phyloP scores from a whole-genome alignment of 2,888 invertebrate species.

The Drosophila austrosaltans region DNA sequence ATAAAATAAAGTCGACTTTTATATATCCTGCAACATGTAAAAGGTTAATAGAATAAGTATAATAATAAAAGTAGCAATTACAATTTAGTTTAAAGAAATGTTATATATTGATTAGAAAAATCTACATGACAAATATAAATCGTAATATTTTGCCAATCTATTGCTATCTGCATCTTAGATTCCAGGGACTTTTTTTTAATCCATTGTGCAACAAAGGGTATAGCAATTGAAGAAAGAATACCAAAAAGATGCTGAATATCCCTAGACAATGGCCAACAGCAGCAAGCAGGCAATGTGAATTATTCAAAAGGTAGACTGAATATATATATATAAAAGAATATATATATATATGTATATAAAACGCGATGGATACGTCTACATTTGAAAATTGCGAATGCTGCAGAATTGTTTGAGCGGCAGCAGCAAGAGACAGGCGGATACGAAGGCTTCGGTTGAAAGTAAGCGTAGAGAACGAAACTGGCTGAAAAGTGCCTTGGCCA shows the following conservation, averaged over 20 bases:
- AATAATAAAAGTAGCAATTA: too few species aligned
- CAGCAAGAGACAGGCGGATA: constrained; percentile 19
- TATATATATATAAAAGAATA: constrained; percentile 16
- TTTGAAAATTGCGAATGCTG: constrained; percentile 53
- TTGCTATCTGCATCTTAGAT: too few species aligned
- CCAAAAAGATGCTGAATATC: constrained; percentile 53
- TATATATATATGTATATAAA: constrained; percentile 30
- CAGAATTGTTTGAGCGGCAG: constrained; percentile 49
- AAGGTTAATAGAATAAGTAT: neutral
- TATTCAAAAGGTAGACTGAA: constrained; percentile 72
- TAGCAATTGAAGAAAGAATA: constrained; percentile 22
- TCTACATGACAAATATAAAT: too few species aligned
- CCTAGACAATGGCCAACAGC: constrained; percentile 65
- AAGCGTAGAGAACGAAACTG: neutral
- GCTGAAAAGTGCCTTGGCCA: constrained; percentile 64
- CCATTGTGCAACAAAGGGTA: neutral
- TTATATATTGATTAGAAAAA: too few species aligned
- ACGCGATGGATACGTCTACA: constrained; percentile 72
- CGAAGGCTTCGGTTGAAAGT: neutral
- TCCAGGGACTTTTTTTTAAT: neutral
- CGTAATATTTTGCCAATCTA: too few species aligned
- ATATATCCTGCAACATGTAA: constrained; percentile 33
- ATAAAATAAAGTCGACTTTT: neutral
- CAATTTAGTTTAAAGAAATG: too few species aligned
- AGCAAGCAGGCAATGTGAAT: constrained; percentile 58